These are phyloP conservation scores for Huso huso DNA, from an alignment of 2,797 vertebrate species.

Conservation along the genomic window DNA sequence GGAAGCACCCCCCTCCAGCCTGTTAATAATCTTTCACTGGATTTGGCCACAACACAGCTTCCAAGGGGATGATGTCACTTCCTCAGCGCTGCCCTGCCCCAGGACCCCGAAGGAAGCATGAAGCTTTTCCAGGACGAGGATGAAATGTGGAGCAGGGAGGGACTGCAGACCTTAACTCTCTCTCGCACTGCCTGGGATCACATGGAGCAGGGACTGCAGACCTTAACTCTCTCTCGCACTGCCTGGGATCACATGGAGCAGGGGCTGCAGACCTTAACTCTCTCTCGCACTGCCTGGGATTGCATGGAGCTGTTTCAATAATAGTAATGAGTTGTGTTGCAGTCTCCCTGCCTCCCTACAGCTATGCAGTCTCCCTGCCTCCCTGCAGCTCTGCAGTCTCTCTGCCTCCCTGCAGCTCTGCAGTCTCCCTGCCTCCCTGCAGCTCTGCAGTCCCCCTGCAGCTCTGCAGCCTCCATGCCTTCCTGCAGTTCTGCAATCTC, in stretches of 20 bases:
- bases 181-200: too few relatives aligned
- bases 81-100: conserved; percentile 45
- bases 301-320: too few relatives aligned
- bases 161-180: not conserved
- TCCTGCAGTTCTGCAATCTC: not conserved
- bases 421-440: too few relatives aligned
- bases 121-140: conserved; percentile 60
- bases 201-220: not conserved
- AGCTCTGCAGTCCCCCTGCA: too few relatives aligned
- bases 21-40: conserved; percentile 14
- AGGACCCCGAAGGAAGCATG: not conserved
- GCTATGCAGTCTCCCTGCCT: too few relatives aligned
- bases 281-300: not conserved
- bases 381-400: too few relatives aligned
- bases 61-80: conserved; percentile 59
- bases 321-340: too few relatives aligned
- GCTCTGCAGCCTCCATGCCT: too few relatives aligned
- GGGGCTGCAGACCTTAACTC: conserved; percentile 7
- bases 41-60: conserved; percentile 35
- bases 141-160: conserved; percentile 46
- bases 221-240: not conserved
- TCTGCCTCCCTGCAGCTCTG: too few relatives aligned
- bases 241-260: conserved; percentile 21
- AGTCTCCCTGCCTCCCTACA: too few relatives aligned
- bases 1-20: not conserved